These are phyloP conservation scores for Acrocephalus arundinaceus DNA, from an alignment of 2,113 vertebrate species.

Conservation along the genomic window DNA sequence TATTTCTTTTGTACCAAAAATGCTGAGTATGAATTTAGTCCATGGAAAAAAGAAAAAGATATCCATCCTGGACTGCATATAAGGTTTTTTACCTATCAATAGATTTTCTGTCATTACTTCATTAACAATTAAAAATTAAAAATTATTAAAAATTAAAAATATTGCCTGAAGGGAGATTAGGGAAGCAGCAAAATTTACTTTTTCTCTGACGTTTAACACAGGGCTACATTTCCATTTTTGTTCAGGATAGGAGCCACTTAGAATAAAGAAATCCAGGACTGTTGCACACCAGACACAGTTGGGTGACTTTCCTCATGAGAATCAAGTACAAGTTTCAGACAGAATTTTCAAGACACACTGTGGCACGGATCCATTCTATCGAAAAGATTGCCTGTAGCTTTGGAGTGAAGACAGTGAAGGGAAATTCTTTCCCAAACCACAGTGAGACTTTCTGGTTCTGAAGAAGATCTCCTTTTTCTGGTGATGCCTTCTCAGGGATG, in stretches of 20 bases:
- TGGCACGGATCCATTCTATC: conserved; percentile 17
- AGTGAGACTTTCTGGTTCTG: not conserved
- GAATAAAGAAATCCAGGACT: not conserved
- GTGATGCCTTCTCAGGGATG: not conserved
- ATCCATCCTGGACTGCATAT: not conserved
- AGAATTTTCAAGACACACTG: not conserved
- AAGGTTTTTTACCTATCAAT: not conserved
- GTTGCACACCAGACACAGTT: not conserved
- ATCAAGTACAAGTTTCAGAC: not conserved
- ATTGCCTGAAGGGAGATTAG: not conserved
- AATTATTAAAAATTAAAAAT: not conserved
- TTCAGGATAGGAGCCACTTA: not conserved
- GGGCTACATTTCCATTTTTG: conserved; percentile 18
- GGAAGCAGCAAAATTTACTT: not conserved
- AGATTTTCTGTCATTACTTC: not conserved
- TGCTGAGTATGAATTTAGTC: not conserved
- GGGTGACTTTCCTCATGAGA: conserved; percentile 21
- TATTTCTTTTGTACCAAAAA: not conserved
- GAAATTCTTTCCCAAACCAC: conserved; percentile 13
- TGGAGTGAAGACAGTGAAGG: not conserved
- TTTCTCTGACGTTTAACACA: not conserved
- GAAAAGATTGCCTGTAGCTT: not conserved
- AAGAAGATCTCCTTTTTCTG: not conserved
- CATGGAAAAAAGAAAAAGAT: not conserved
- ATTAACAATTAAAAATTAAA: not conserved